phyloP scores from a whole-genome alignment of 2,888 invertebrate genomes.

The Mythimna lalbum region DNA sequence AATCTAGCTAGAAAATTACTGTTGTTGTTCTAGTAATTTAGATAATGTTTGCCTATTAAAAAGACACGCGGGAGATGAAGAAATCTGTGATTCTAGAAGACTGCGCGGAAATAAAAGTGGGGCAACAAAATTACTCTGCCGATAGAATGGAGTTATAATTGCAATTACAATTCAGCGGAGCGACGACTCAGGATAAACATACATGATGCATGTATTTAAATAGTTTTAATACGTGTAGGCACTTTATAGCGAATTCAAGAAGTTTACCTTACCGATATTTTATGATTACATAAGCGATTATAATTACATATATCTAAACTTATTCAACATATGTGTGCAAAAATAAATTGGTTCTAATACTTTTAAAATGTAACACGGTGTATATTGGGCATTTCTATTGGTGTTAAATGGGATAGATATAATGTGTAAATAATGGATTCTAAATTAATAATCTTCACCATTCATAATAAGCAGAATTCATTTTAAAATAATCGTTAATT shows the following conservation, averaged over 20 bases:
- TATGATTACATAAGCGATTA: neutral
- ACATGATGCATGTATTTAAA: constrained; percentile 4
- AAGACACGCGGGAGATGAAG: constrained; percentile 50
- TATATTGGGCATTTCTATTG: neutral
- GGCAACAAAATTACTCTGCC: constrained; percentile 21
- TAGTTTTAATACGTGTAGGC: constrained; percentile 18
- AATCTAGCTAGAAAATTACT: constrained; percentile 33
- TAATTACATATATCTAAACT: neutral
- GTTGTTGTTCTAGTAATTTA: constrained; percentile 36
- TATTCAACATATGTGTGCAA: neutral
- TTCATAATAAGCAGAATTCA: neutral
- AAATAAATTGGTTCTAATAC: neutral
- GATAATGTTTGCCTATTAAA: constrained; percentile 34
- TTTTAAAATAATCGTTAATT: constrained; percentile 1
- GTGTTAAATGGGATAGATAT: neutral
- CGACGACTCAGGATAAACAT: neutral
- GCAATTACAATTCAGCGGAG: constrained; percentile 1
- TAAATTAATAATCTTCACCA: constrained; percentile 1
- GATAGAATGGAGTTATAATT: constrained; percentile 21
- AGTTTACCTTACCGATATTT: constrained; percentile 2
- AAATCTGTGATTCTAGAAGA: constrained; percentile 59
- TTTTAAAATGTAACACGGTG: neutral
- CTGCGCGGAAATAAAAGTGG: constrained; percentile 34
- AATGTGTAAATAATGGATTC: constrained; percentile 14
- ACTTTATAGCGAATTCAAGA: constrained; percentile 1